phyloP scores from a whole-genome alignment of 2,797 vertebrate species.

The Hippoglossus hippoglossus region DNA sequence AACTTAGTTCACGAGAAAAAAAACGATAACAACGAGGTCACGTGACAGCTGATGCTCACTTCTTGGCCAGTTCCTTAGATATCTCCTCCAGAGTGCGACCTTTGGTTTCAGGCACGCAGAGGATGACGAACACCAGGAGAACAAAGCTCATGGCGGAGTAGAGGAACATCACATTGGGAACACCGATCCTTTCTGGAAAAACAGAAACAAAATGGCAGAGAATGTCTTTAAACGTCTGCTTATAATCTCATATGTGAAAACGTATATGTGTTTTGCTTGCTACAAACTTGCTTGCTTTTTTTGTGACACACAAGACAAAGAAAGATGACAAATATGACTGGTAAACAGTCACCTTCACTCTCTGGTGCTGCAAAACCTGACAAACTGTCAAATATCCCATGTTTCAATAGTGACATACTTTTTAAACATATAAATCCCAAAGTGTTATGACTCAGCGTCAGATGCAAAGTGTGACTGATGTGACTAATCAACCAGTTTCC shows the following conservation, averaged over 20 bases:
- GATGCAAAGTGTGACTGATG: not conserved
- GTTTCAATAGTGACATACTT: not conserved
- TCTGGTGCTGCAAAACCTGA: not conserved
- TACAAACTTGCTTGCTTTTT: too few species aligned
- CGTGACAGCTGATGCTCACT: conserved; percentile 62
- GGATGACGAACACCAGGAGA: conserved; percentile 89
- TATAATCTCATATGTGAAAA: too few species aligned
- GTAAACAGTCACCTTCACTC: too few species aligned
- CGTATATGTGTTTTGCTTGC: too few species aligned
- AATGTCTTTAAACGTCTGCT: not conserved
- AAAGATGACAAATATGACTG: too few species aligned
- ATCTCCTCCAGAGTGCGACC: conserved; percentile 95
- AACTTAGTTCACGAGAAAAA: not conserved
- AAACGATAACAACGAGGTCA: not conserved
- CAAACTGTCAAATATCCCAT: not conserved
- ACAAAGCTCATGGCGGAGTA: conserved; percentile 92
- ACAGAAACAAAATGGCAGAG: not conserved
- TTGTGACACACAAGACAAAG: too few species aligned
- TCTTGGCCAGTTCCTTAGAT: conserved; percentile 92
- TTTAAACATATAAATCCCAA: too few species aligned
- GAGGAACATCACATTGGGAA: conserved; percentile 91
- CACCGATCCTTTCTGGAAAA: conserved; percentile 88
- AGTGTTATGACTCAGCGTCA: not conserved
- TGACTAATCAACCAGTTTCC: not conserved
- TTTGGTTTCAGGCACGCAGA: conserved; percentile 94